Evolutionary conservation across 2,888 invertebrate species (phyloP).

Genomic region (Drosophila neotestacea): DNA sequence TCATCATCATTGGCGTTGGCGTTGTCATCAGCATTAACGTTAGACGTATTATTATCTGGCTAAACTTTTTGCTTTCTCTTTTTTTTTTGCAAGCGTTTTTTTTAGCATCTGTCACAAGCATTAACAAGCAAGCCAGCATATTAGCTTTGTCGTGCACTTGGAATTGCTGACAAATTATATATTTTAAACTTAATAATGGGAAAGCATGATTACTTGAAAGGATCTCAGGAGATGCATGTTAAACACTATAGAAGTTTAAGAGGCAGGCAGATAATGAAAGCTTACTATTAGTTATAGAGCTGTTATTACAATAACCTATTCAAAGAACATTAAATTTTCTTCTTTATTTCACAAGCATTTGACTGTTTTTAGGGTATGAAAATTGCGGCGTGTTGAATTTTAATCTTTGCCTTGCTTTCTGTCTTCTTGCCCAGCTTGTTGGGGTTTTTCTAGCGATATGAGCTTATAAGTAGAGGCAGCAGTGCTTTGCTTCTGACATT

Average conservation of each 20-base stretch:
- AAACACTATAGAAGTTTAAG: neutral
- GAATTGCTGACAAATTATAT: neutral
- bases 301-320: neutral
- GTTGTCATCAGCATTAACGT: constrained; percentile 69
- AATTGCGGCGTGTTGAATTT: neutral
- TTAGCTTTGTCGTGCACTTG: neutral
- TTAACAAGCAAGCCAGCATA: neutral
- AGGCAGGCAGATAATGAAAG: neutral
- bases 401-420: neutral
- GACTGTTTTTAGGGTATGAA: constrained; percentile 22
- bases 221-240: neutral
- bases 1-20: constrained; percentile 33
- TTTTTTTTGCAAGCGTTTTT: constrained; percentile 9
- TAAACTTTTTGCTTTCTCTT: constrained; percentile 32
- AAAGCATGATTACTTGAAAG: neutral
- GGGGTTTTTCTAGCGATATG: constrained; percentile 9
- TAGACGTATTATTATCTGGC: constrained; percentile 63
- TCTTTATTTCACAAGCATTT: neutral
- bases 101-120: constrained; percentile 34
- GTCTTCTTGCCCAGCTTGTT: neutral
- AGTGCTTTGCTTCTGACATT: constrained; percentile 68
- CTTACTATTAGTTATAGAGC: neutral
- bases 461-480: constrained; percentile 27
- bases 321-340: neutral
- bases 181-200: neutral